Base-by-base conservation (phyloP, 1,140 invertebrate genomes). In the Magallana angulata region DNA sequence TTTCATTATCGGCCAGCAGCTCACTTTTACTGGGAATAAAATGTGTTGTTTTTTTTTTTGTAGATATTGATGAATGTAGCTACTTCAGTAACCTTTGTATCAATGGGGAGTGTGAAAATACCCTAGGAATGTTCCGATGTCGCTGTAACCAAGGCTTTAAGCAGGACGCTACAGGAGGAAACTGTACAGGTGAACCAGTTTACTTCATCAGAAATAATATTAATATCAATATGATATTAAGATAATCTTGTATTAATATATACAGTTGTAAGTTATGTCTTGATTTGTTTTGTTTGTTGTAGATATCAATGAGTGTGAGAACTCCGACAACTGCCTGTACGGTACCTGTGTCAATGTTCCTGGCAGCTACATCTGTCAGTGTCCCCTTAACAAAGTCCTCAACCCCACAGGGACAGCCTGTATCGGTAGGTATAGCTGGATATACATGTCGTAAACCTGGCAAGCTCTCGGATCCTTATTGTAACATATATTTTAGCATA, bases 41-140 rank as follows among this genome's bases (percentile, higher is more conserved):
- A 48, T 48, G 36, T 48, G 36, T 24, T 24, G 0, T 24, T 24
- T 24, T 48, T 48, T 48, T 48, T 48, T 4, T 94, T 95, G 80
- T 91, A 96, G 98, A 99, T 94, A 97, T 98, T 36, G 96, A 99
- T 93, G 98, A 99, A 94, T 99, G 98, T 93, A 96, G 97, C 56
- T 97, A 97, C 95, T 98, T 98, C 94, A 96, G 96, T 91, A 97
- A 98, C 92, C 95, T 98, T 1, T 98, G 98, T 94, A 97, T 98
- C 5, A 97, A 96, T 94, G 98, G 98, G 0, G 96, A 96, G 89
- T 98, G 98, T 95, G 97, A 97, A 92, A 98, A 98, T 94, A 96
- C 97, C 2, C 97, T 97, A 93, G 98, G 98, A 16, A 90, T 91
- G 85, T 95, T 94, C 90, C 85, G 91, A 48, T 95, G 94, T 90